Evolutionary conservation across 1,140 invertebrate genomes (phyloP).

Genomic region (Tetragnatha versicolor): DNA sequence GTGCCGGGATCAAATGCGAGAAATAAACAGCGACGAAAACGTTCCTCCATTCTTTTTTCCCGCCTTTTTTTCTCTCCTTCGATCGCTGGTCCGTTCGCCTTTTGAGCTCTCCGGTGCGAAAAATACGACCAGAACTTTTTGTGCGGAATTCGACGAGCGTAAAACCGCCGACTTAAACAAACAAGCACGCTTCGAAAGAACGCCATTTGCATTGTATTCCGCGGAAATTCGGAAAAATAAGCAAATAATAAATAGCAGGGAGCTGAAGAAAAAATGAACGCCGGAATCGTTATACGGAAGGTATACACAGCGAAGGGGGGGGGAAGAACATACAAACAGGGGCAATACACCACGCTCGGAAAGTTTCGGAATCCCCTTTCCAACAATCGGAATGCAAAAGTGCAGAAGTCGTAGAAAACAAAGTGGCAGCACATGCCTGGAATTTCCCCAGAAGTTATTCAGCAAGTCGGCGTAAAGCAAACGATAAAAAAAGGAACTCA

Average conservation of each 20-base stretch:
- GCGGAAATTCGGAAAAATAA: not conserved
- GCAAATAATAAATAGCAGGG: not conserved
- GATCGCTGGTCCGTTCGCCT: too few species aligned
- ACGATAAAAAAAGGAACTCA: too few species aligned
- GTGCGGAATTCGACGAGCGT: slow-evolving; percentile 9
- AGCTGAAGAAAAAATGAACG: not conserved
- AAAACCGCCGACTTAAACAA: not conserved
- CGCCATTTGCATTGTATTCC: not conserved
- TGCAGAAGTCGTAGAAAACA: not conserved
- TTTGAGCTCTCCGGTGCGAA: not conserved
- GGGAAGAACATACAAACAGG: too few species aligned
- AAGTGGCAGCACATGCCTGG: not conserved
- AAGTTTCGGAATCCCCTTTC: not conserved
- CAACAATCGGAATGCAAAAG: not conserved
- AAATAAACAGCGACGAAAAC: not conserved
- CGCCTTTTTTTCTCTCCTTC: too few species aligned
- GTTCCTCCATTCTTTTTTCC: too few species aligned
- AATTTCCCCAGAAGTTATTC: not conserved
- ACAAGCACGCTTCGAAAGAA: not conserved
- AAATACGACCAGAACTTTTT: not conserved
- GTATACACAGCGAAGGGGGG: too few species aligned
- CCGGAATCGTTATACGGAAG: slow-evolving; percentile 1
- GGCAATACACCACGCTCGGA: not conserved
- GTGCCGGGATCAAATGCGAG: slow-evolving; percentile 4
- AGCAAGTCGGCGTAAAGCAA: too few species aligned